These are phyloP conservation scores for Amniataba percoides DNA, from an alignment of 2,797 vertebrate species.

Conservation along the genomic window DNA sequence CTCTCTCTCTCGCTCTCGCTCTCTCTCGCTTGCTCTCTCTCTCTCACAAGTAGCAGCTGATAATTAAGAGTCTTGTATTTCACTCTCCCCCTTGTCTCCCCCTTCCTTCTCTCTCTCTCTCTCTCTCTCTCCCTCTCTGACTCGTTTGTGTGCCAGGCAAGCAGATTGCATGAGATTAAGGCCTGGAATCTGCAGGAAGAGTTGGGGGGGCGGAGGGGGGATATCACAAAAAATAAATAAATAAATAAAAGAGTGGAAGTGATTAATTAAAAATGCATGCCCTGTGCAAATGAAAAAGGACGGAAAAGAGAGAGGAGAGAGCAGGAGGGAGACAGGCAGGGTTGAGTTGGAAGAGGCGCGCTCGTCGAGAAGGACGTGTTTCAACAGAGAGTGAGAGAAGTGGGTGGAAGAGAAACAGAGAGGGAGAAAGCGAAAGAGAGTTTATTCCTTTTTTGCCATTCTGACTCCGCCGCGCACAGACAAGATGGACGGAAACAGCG, in stretches of 20 bases:
- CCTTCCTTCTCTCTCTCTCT: not conserved
- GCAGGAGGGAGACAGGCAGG: constrained; percentile 32
- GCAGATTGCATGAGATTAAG: constrained; percentile 84
- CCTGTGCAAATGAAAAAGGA: constrained; percentile 61
- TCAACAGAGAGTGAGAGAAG: constrained; percentile 79
- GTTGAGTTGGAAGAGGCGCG: constrained; percentile 48
- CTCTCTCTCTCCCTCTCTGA: constrained; percentile 27
- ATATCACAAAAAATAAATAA: constrained; percentile 52
- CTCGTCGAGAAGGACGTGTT: constrained; percentile 77
- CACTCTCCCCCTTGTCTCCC: constrained; percentile 56
- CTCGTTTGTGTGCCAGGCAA: constrained; percentile 72
- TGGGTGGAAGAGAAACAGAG: constrained; percentile 79
- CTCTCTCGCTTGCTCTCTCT: constrained; percentile 1
- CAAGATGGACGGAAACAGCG: constrained; percentile 51
- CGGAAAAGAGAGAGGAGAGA: constrained; percentile 30
- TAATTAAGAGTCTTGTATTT: constrained; percentile 81
- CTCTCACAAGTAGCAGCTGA: constrained; percentile 59
- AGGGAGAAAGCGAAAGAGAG: constrained; percentile 58
- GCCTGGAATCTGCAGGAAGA: constrained; percentile 59
- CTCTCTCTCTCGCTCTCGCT: constrained; percentile 20
- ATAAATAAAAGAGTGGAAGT: constrained; percentile 69
- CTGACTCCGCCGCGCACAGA: constrained; percentile 35
- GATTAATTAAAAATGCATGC: constrained; percentile 80
- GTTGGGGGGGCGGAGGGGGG: not conserved
- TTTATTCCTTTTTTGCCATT: constrained; percentile 40